Evolutionary conservation across 2,888 invertebrate genomes (phyloP), one percentile per base, ranked within the genome.

Genomic region (Globia sparganii): DNA sequence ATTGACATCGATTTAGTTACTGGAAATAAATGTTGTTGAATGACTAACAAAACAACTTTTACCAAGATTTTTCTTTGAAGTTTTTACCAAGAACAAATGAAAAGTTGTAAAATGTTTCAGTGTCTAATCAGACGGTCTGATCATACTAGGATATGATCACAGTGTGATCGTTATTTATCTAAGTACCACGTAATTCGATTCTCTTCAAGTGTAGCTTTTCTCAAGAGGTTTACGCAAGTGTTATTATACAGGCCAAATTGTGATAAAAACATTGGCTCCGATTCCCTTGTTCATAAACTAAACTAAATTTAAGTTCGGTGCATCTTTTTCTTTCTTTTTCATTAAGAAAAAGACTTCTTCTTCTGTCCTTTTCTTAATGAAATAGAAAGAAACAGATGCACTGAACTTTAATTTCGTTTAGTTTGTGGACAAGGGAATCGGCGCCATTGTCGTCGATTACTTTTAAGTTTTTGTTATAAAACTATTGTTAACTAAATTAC

Each of bases 161-260:
- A 58, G 31, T 66, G 58, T 62, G 69, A 75, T 72, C n/a, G 11
- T 13, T 34, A 81, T 74, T 69, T 81, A 75, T 77, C 69, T 77
- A 31, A 43, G 28, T 53, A 53, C 31, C 34, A 58, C n/a, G 46
- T 59, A 62, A 75, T 72, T 71, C 46, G 8, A 65, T 71, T 62
- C 2, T 68, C 3, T 40, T 62, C 21, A 70, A 72, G 69, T 72
- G 71, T 70, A 49, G 62, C 67, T 77, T 77, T 59, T 61, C 46
- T 78, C 73, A 77, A 85, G 71, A 77, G 75, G 58, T 65, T 78
- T 78, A 74, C 61, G 71, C 59, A 78, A 80, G 28, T 46, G 18
- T 64, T 78, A 62, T 64, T 78, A 62, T 34, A 34, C 61, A 73
- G 70, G 28, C 28, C 40, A 72, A 53, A 72, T 37, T 9, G 6